phyloP scores from a whole-genome alignment of 1,140 invertebrate species.

The Hycleus cichorii region DNA sequence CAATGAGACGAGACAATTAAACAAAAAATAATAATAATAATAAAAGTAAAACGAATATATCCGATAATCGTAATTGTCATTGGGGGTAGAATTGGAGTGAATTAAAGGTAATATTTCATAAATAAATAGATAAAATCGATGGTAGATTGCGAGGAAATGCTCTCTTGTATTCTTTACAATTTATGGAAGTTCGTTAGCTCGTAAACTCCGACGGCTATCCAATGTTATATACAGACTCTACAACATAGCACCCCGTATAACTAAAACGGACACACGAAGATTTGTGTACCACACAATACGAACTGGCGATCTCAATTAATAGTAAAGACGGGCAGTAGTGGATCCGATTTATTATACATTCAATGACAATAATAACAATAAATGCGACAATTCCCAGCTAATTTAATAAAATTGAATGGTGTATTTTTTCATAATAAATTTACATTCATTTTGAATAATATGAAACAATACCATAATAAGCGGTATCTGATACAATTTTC shows the following conservation, averaged over 20 bases:
- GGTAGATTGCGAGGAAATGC: slow-evolving; percentile 22
- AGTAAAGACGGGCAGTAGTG: background rate
- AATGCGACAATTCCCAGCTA: too few relatives aligned
- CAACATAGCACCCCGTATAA: slow-evolving; percentile 32
- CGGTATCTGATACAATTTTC: too few relatives aligned
- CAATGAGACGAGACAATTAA: too few relatives aligned
- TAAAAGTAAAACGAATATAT: slow-evolving; percentile 8
- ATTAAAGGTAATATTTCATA: slow-evolving; percentile 26
- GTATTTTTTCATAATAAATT: too few relatives aligned
- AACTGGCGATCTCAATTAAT: slow-evolving; percentile 21
- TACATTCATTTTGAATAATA: too few relatives aligned
- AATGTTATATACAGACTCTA: slow-evolving; percentile 17
- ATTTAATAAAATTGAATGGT: too few relatives aligned
- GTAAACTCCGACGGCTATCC: slow-evolving; percentile 28
- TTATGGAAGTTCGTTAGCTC: slow-evolving; percentile 29
- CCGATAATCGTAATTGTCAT: slow-evolving; percentile 15
- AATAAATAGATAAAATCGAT: slow-evolving; percentile 31
- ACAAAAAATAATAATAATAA: too few relatives aligned
- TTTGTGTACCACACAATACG: slow-evolving; percentile 19
- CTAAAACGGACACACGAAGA: slow-evolving; percentile 21
- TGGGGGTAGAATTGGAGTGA: slow-evolving; percentile 4
- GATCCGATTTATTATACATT: slow-evolving; percentile 1
- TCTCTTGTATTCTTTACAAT: slow-evolving; percentile 20
- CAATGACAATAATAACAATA: too few relatives aligned
- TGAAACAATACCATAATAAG: too few relatives aligned